A percentile compares a stretch with the other conserved stretches of the same genome.
Conservation (phyloP, 2,113 vertebrate genomes). For the Chamaetylas fuelleborni region DNA sequence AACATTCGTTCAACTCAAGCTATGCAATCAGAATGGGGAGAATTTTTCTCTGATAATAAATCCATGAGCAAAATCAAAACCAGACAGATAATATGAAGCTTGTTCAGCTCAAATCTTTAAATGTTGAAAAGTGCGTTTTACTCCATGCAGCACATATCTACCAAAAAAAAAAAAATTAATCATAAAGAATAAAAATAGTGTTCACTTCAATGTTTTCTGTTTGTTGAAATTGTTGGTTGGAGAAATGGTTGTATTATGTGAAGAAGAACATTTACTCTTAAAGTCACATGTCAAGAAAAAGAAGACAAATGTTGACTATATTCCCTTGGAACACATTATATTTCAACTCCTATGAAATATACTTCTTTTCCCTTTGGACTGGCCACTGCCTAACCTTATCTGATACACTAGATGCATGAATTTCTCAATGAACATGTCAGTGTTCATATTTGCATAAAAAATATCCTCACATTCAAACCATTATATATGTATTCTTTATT, state of each 20-base stretch:
- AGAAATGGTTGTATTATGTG: neutral
- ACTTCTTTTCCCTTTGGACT: neutral
- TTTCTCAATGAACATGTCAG: neutral
- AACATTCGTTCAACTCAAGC: neutral
- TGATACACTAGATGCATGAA: neutral
- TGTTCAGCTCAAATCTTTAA: neutral
- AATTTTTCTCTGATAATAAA: slow-evolving; percentile 19
- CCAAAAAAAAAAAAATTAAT: slow-evolving; percentile 23
- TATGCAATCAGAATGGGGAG: neutral
- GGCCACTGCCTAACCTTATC: neutral
- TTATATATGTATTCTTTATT: neutral
- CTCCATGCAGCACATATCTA: neutral
- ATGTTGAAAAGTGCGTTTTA: neutral
- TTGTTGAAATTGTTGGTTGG: slow-evolving; percentile 4
- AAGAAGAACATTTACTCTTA: slow-evolving; percentile 1
- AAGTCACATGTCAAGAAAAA: neutral
- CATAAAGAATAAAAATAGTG: neutral
- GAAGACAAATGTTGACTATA: slow-evolving; percentile 1
- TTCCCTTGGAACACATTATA: neutral
- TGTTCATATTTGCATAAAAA: neutral
- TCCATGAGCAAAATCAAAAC: slow-evolving; percentile 11
- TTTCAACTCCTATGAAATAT: neutral
- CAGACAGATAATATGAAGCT: slow-evolving; percentile 18
- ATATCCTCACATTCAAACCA: neutral
- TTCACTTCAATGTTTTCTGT: neutral